Conservation (phyloP, 1,140 invertebrate genomes). For the Daktulosphaira vitifoliae region DNA sequence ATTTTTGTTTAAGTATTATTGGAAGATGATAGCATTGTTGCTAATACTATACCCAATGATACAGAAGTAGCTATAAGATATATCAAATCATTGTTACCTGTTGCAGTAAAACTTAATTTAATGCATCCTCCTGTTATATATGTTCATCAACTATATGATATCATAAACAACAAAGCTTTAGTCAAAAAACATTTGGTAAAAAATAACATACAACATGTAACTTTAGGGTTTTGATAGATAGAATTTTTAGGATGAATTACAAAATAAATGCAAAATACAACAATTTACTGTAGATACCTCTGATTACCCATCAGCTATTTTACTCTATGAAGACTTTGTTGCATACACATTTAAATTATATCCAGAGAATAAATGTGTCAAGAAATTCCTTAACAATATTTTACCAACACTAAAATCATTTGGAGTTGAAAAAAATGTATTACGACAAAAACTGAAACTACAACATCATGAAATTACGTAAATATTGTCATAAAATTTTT, state of each 20-base stretch:
- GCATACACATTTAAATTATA: background rate
- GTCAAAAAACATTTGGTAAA: slow-evolving; percentile 29
- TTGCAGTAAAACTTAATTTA: background rate
- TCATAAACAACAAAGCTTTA: slow-evolving; percentile 21
- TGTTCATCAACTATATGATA: slow-evolving; percentile 28
- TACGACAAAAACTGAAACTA: slow-evolving; percentile 14
- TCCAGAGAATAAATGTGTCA: background rate
- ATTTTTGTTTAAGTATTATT: too few species aligned
- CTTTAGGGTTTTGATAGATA: background rate
- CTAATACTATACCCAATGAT: slow-evolving; percentile 22
- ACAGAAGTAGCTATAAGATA: slow-evolving; percentile 30
- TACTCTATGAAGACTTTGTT: slow-evolving; percentile 22
- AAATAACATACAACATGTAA: background rate
- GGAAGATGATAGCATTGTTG: background rate
- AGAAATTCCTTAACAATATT: slow-evolving; percentile 11
- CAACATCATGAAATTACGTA: slow-evolving; percentile 25
- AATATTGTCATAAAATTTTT: background rate
- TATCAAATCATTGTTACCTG: slow-evolving; percentile 5
- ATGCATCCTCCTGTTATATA: slow-evolving; percentile 27
- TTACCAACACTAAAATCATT: slow-evolving; percentile 16
- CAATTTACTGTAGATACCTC: slow-evolving; percentile 13
- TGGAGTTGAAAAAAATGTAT: slow-evolving; percentile 11
- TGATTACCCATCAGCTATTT: slow-evolving; percentile 10
- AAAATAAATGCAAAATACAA: slow-evolving; percentile 27
- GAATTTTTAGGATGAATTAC: slow-evolving; percentile 13